Percentiles rank a stretch among this genome's conserved stretches.
These are phyloP conservation scores for Rhinella marina DNA, from an alignment of 2,797 vertebrate species.

Conservation along the genomic window DNA sequence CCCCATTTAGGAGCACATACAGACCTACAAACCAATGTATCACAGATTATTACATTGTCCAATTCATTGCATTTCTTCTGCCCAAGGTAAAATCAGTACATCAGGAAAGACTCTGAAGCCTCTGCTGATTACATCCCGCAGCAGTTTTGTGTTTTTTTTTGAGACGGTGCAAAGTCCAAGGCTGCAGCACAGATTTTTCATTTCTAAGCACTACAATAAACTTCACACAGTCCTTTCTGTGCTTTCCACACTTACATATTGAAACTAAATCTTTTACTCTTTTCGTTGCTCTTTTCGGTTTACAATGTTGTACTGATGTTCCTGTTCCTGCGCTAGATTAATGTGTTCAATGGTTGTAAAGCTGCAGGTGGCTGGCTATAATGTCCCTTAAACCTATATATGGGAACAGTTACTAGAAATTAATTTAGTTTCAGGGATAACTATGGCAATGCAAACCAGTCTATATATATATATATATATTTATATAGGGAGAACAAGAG, in stretches of 20 bases:
- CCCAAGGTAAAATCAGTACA: constrained; percentile 24
- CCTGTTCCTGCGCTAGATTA: neutral
- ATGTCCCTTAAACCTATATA: too few species aligned
- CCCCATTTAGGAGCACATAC: neutral
- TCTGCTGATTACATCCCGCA: neutral
- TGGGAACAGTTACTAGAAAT: too few species aligned
- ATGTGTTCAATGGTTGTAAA: too few species aligned
- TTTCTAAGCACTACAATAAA: neutral
- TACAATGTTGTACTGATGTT: neutral
- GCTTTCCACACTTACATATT: neutral
- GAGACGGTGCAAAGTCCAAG: neutral
- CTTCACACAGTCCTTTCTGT: neutral
- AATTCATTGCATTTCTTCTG: neutral
- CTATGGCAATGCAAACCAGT: too few species aligned
- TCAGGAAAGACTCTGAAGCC: neutral
- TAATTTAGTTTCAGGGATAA: too few species aligned
- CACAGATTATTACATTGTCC: neutral
- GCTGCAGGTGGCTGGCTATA: too few species aligned
- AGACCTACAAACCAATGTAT: neutral
- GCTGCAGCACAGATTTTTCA: constrained; percentile 3
- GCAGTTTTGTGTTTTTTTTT: neutral
- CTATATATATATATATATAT: too few species aligned
- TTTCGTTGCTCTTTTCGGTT: neutral
- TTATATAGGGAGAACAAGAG: too few species aligned
- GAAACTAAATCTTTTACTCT: neutral